Conservation (phyloP, 1,140 invertebrate species). For the Drosophila insularis region DNA sequence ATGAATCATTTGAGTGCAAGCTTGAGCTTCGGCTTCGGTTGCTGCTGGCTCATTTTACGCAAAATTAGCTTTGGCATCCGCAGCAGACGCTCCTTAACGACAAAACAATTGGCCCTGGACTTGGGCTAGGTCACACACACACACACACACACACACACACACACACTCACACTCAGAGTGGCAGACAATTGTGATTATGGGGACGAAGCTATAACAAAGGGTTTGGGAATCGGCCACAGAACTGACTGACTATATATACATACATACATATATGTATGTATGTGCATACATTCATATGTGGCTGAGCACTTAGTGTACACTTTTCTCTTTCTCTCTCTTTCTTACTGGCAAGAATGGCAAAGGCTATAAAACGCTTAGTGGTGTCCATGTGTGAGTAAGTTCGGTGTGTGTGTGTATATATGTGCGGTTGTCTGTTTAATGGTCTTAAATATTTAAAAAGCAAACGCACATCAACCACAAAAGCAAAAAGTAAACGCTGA, state of each 20-base stretch:
- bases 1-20: conserved; percentile 64
- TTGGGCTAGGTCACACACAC: conserved; percentile 42
- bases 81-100: conserved; percentile 57
- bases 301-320: conserved; percentile 25
- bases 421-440: conserved; percentile 56
- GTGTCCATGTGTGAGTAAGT: conserved; percentile 18
- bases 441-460: conserved; percentile 73
- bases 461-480: conserved; percentile 47
- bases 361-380: conserved; percentile 61
- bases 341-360: conserved; percentile 45
- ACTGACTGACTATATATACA: not conserved
- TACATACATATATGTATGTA: not conserved
- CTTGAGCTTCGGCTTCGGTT: conserved; percentile 27
- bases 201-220: conserved; percentile 3
- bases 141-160: not conserved
- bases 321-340: not conserved
- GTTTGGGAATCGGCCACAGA: conserved; percentile 20
- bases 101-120: conserved; percentile 56
- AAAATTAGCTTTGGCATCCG: conserved; percentile 75
- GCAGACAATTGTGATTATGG: conserved; percentile 8
- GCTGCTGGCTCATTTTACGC: conserved; percentile 64
- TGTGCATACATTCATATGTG: conserved; percentile 2
- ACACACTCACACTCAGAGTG: not conserved
- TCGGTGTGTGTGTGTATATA: not conserved
- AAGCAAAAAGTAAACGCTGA: conserved; percentile 44